Evolutionary conservation across 2,113 vertebrate species (phyloP).

Genomic region (Tupaia chinensis): DNA sequence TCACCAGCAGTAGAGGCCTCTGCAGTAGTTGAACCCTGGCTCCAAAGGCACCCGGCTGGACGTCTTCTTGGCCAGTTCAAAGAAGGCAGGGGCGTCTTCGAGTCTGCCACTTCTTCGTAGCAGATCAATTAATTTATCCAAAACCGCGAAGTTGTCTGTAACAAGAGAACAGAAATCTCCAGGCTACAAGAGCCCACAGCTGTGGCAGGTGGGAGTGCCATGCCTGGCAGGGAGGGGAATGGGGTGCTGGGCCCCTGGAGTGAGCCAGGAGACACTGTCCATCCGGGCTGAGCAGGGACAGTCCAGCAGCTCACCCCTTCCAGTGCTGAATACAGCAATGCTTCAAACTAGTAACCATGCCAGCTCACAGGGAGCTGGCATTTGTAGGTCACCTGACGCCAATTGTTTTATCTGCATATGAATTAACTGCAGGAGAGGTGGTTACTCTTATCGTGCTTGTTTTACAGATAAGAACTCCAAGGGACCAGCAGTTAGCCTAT

Average conservation of each 20-base stretch:
- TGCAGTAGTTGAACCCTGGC: constrained; percentile 85
- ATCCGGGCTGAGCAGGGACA: neutral
- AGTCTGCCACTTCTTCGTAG: constrained; percentile 84
- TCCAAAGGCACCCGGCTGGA: constrained; percentile 76
- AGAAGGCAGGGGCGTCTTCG: constrained; percentile 78
- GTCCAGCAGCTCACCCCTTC: neutral
- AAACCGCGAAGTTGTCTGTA: constrained; percentile 83
- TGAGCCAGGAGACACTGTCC: neutral
- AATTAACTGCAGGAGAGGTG: neutral
- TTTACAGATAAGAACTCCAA: constrained; percentile 17
- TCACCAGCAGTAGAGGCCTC: constrained; percentile 85
- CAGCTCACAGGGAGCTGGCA: neutral
- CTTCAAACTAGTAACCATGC: neutral
- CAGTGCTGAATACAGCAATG: neutral
- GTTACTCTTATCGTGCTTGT: neutral
- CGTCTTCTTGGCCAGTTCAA: constrained; percentile 75
- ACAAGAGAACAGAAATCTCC: constrained; percentile 27
- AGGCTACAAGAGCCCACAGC: neutral
- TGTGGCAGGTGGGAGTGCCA: neutral
- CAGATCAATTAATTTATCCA: constrained; percentile 81
- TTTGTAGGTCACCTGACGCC: rapidly evolving
- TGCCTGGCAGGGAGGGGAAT: neutral
- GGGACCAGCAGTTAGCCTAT: neutral
- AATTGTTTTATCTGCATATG: neutral
- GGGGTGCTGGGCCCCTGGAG: neutral